phyloP scores from a whole-genome alignment of 2,888 invertebrate genomes.

The Glyphotaelius pellucidus region DNA sequence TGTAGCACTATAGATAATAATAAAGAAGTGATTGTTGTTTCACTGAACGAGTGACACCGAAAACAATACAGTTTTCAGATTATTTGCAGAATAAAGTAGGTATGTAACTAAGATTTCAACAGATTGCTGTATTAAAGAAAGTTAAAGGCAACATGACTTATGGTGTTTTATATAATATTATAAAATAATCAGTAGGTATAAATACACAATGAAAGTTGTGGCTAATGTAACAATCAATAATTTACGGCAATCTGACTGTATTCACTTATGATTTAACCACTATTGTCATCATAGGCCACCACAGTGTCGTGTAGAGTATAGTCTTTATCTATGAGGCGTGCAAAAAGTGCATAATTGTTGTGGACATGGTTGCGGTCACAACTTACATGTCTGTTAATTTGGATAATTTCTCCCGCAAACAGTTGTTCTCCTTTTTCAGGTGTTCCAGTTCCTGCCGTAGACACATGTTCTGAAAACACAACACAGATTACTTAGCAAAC shows the following conservation, averaged over 20 bases:
- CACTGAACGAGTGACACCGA: background rate
- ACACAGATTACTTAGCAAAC: conserved; percentile 36
- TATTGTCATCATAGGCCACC: conserved; percentile 56
- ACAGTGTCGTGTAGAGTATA: conserved; percentile 53
- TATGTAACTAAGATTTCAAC: background rate
- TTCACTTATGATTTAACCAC: conserved; percentile 47
- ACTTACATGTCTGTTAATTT: conserved; percentile 90
- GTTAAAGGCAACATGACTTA: conserved; percentile 10
- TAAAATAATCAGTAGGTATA: conserved; percentile 21
- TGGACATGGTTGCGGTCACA: conserved; percentile 41
- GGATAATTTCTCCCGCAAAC: conserved; percentile 91
- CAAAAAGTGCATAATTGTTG: conserved; percentile 46
- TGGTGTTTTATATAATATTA: conserved; percentile 32
- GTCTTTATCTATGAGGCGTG: conserved; percentile 62
- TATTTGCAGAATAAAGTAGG: background rate
- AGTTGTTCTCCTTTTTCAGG: conserved; percentile 93
- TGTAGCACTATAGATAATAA: background rate
- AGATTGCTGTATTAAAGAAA: conserved; percentile 26
- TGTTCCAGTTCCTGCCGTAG: conserved; percentile 93
- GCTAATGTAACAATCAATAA: conserved; percentile 47
- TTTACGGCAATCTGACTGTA: conserved; percentile 50
- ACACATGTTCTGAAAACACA: conserved; percentile 86
- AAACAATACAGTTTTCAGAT: background rate
- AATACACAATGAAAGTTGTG: conserved; percentile 38
- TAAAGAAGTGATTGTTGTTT: background rate